These are phyloP conservation scores for Lindbergichthys nudifrons DNA, from an alignment of 2,797 vertebrate species.

Conservation along the genomic window DNA sequence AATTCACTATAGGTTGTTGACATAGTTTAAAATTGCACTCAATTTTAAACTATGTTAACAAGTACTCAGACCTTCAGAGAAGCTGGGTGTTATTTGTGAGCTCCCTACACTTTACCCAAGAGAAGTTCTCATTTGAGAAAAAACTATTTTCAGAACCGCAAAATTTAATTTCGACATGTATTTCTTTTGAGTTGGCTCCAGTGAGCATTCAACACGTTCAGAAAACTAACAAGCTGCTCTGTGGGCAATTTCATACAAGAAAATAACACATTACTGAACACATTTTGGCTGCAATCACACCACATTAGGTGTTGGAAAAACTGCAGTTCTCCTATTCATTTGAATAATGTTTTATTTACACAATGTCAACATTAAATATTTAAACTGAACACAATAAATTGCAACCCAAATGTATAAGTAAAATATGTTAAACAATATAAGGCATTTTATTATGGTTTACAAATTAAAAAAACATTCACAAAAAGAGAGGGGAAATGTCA, in stretches of 20 bases:
- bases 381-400: too few relatives aligned
- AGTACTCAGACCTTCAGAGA: neutral
- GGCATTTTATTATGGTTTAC: neutral
- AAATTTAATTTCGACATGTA: slow-evolving; percentile 13
- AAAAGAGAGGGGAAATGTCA: neutral
- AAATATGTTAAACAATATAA: too few relatives aligned
- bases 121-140: neutral
- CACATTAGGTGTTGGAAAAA: too few relatives aligned
- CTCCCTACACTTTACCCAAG: neutral
- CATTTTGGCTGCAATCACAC: too few relatives aligned
- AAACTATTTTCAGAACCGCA: neutral
- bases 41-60: slow-evolving; percentile 4
- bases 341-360: too few relatives aligned
- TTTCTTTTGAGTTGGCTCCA: neutral
- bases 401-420: too few relatives aligned
- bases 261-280: neutral
- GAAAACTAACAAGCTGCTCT: neutral
- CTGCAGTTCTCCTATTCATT: too few relatives aligned
- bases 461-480: neutral
- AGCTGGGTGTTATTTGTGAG: neutral
- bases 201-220: slow-evolving; percentile 7
- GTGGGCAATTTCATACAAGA: neutral
- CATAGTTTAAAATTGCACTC: neutral
- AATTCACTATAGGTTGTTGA: neutral
- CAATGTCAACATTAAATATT: too few relatives aligned